Base-by-base conservation (phyloP, 2,888 invertebrate species). In the Drosophila cracens region DNA sequence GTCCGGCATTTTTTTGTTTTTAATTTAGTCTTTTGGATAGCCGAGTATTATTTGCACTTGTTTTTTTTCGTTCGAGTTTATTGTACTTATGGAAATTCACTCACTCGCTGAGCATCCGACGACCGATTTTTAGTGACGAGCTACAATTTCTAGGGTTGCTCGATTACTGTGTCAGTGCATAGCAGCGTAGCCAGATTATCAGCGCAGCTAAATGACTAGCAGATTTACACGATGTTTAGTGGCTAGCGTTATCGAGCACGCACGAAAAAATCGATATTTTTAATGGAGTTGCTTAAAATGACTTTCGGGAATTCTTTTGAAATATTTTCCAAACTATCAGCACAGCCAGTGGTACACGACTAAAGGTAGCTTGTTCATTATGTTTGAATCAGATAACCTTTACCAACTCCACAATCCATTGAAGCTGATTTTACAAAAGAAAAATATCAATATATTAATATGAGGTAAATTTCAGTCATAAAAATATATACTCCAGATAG, bases 1-100 rank as follows among this genome's bases (percentile, higher is more conserved):
- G 79, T 93, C 93, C 65, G 88, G 82, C 93, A 93, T 93, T 29
- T 78, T 82, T 63, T 21, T 0, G 21, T 77, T 61, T 25, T 0
- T 29, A 4, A 13, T 36, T 31, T 25, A 16, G 25, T n/a, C 46
- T 11, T 64, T 48, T 36, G 46, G 25, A 16, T 46, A 21, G 21
- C 21, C 21, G 21, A 21, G 10, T 16, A 27, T 25, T 16, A 16
- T 48, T 57, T 40, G 0, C 5, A 27, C 67, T 49, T 54, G 6
- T 29, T 27, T 34, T 53, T 64, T 64, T 40, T 54, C 46, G 46
- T 65, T 49, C 11, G 51, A 53, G 6, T 18, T 59, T 43, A 56
- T 59, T 66, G 60, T 61, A 34, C 43, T 58, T 66, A 48, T 54
- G 8, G 31, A 76, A 83, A 54, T 73, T 72, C 52, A 76, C 81